Conservation (phyloP, 92 coral and sea anemone species). For the Heteractis magnifica region DNA sequence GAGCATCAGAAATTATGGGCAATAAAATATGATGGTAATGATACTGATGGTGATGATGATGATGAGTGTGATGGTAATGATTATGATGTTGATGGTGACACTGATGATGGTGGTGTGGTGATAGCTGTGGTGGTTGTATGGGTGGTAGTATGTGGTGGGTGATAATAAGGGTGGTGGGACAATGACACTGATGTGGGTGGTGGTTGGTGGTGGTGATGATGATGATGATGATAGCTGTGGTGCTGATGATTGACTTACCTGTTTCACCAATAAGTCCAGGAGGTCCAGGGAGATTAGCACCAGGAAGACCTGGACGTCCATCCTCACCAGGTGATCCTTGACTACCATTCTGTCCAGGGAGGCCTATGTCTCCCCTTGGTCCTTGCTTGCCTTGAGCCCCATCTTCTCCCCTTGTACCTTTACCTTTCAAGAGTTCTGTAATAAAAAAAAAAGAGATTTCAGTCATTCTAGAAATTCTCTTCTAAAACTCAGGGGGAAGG, state of each 20-base stretch:
- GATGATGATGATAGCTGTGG: not conserved
- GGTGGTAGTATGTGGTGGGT: too few species aligned
- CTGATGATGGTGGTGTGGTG: too few species aligned
- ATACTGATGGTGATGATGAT: not conserved
- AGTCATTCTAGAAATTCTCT: not conserved
- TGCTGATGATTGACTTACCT: slow-evolving; percentile 18
- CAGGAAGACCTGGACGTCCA: slow-evolving; percentile 38
- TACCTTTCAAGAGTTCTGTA: slow-evolving; percentile 2
- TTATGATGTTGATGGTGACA: not conserved
- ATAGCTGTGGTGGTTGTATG: too few species aligned
- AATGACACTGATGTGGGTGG: not conserved
- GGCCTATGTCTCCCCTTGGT: slow-evolving; percentile 55
- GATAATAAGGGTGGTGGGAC: too few species aligned
- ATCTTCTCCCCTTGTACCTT: slow-evolving; percentile 37
- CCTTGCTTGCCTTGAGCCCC: slow-evolving; percentile 45
- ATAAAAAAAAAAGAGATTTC: not conserved
- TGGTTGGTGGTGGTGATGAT: not conserved
- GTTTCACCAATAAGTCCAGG: slow-evolving; percentile 48
- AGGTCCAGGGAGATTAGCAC: slow-evolving; percentile 39
- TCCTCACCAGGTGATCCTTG: slow-evolving; percentile 49
- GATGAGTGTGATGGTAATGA: not conserved
- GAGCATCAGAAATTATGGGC: not conserved
- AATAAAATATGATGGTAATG: not conserved
- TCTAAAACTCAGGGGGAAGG: too few species aligned
- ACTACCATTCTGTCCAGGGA: slow-evolving; percentile 48